Evolutionary conservation across 2,797 vertebrate genomes (phyloP).

Genomic region (Scarus forsteni): DNA sequence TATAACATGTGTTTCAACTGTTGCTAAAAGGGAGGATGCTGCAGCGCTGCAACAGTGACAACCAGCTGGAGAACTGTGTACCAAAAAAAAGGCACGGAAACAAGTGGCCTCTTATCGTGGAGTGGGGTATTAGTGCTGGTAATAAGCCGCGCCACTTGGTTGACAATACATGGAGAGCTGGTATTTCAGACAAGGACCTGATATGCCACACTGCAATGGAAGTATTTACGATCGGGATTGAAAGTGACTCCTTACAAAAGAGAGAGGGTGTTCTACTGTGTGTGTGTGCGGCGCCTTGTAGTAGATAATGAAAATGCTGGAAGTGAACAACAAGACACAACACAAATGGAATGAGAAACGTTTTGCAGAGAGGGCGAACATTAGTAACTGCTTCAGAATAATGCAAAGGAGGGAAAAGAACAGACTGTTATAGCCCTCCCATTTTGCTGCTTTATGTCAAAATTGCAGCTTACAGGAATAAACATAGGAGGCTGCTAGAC

Average conservation of each 20-base stretch:
- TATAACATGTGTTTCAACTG: not conserved
- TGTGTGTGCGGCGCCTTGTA: slow-evolving; percentile 39
- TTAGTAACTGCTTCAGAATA: slow-evolving; percentile 62
- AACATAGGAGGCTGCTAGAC: slow-evolving; percentile 11
- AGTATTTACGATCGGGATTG: slow-evolving; percentile 62
- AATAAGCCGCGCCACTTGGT: slow-evolving; percentile 75
- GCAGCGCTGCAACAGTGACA: slow-evolving; percentile 36
- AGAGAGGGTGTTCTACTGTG: slow-evolving; percentile 39
- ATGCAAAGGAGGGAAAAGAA: slow-evolving; percentile 31
- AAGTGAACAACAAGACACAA: slow-evolving; percentile 59
- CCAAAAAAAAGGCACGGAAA: slow-evolving; percentile 52
- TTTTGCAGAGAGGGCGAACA: slow-evolving; percentile 61
- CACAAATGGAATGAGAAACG: slow-evolving; percentile 50
- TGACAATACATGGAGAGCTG: slow-evolving; percentile 69
- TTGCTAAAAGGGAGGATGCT: slow-evolving; percentile 7
- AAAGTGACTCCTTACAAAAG: slow-evolving; percentile 58
- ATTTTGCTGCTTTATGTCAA: slow-evolving; percentile 30
- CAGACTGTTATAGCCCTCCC: slow-evolving; percentile 23
- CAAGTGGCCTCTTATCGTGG: slow-evolving; percentile 74
- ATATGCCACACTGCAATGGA: slow-evolving; percentile 59
- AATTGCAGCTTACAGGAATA: slow-evolving; percentile 10
- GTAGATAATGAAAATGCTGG: slow-evolving; percentile 61
- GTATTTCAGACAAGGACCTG: slow-evolving; percentile 70
- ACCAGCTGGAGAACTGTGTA: slow-evolving; percentile 53
- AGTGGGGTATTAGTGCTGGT: slow-evolving; percentile 73